Percentiles rank a stretch among this genome's conserved stretches.
These are phyloP conservation scores for Colaptes auratus DNA, from an alignment of 2,113 vertebrate genomes.

Conservation along the genomic window DNA sequence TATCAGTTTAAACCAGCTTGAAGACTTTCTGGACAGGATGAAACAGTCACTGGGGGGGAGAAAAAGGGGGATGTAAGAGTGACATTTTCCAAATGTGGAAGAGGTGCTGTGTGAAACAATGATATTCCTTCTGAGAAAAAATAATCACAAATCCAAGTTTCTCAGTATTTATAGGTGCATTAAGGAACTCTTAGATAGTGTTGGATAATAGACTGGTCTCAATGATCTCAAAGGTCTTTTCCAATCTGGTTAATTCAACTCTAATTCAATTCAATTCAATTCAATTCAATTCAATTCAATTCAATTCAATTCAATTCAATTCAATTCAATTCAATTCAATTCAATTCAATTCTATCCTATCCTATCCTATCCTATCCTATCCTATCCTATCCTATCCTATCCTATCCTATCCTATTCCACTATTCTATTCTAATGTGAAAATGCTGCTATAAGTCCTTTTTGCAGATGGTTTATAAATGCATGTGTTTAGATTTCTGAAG, in stretches of 20 bases:
- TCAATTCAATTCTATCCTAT: too few species aligned
- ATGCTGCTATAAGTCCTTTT: not conserved
- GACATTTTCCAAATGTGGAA: not conserved
- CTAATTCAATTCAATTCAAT: too few species aligned
- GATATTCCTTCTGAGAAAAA: not conserved
- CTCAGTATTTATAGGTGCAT: not conserved
- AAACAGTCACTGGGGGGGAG: not conserved
- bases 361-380: too few species aligned
- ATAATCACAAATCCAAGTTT: not conserved
- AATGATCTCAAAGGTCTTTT: too few species aligned
- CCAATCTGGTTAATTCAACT: too few species aligned
- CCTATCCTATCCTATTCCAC: too few species aligned
- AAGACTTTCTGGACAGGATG: conserved; percentile 8
- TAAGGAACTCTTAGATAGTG: too few species aligned
- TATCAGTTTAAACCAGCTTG: conserved; percentile 19
- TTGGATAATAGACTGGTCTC: too few species aligned
- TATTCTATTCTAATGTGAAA: not conserved
- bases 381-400: too few species aligned
- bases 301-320: too few species aligned
- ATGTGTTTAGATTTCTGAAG: not conserved
- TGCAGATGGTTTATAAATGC: not conserved
- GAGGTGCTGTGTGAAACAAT: not conserved
- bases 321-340: too few species aligned
- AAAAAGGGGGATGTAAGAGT: not conserved
- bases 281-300: too few species aligned